These are phyloP conservation scores for Toxostoma redivivum DNA, from an alignment of 2,113 vertebrate species.

Conservation along the genomic window DNA sequence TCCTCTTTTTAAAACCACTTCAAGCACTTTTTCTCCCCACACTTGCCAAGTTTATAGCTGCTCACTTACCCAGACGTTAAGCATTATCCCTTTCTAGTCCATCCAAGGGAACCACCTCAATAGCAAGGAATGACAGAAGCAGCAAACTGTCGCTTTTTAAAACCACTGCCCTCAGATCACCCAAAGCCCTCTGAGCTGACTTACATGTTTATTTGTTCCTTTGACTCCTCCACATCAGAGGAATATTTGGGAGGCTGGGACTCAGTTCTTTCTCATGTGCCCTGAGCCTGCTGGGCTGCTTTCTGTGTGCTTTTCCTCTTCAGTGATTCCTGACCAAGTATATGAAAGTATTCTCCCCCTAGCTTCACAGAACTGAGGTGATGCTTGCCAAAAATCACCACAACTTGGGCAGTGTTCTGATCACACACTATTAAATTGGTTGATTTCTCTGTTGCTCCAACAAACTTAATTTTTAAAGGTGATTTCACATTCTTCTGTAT, in stretches of 20 bases:
- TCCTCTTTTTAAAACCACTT: neutral
- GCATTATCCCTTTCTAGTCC: neutral
- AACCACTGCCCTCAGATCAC: neutral
- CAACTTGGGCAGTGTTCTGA: neutral
- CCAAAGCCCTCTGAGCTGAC: neutral
- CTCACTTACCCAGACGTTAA: neutral
- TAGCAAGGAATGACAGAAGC: neutral
- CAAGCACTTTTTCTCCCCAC: neutral
- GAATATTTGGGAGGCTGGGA: constrained; percentile 46
- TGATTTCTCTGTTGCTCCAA: neutral
- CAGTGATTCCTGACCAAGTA: constrained; percentile 63
- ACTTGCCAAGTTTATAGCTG: neutral
- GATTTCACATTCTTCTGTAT: neutral
- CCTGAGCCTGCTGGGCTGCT: neutral
- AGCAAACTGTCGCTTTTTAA: neutral
- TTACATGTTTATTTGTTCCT: neutral
- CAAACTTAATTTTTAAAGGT: neutral
- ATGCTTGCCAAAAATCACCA: constrained; percentile 47
- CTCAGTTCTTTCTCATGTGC: neutral
- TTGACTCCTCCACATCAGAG: neutral
- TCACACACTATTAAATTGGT: neutral
- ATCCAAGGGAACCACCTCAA: neutral
- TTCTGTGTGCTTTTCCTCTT: constrained; percentile 23
- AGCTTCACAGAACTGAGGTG: constrained; percentile 66
- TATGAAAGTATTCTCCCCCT: constrained; percentile 66